Base-by-base conservation (phyloP, 2,797 vertebrate species). In the Allobates femoralis region DNA sequence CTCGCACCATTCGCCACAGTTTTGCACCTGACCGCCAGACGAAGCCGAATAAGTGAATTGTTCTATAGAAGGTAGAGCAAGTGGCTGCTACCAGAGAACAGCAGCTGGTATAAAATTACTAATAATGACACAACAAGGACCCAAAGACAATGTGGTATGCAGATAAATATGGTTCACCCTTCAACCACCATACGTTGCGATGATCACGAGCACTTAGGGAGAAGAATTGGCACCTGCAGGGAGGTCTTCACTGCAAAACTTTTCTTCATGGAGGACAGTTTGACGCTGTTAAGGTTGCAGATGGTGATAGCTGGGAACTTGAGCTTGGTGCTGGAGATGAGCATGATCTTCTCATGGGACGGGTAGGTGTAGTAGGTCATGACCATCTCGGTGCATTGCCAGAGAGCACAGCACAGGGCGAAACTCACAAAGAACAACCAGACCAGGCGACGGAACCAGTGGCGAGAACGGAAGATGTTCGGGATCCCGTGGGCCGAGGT, bases 401-500 rank as follows among this genome's bases (percentile, higher is more conserved):
- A 89, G 28, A 81, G 78, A 77, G 87, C 89, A 19, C 89, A 88
- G 80, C 87, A 90, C 23, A 89, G 74, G 7, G 85, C 89, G 16
- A 89, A 89, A 15, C 32, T 50, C 41, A 89, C 89, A 46, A 90
- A 90, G 55, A 30, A 28, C 0, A 83, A 28, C 90, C 90, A 90
- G 3, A 90, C 71, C 55, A 80, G 56, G 12, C 89, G 87, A 0
- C 90, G 87, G 64, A 89, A 86, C 90, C 90, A 90, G 87, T 90
- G 90, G 50, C 41, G 64, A 1, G 90, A 89, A 30, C 89, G 85
- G 75, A 90, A 89, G 34, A 90, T 79, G 80, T 87, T 90, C 28
- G 88, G 88, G 66, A 90, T 89, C 3, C 90, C 90, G 15, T 90
- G 90, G 15, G 90, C 89, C 7, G 89, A 89, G 78, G 89, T 89